Base-by-base conservation (phyloP, 1,140 invertebrate species). In the Condylostylus longicornis region DNA sequence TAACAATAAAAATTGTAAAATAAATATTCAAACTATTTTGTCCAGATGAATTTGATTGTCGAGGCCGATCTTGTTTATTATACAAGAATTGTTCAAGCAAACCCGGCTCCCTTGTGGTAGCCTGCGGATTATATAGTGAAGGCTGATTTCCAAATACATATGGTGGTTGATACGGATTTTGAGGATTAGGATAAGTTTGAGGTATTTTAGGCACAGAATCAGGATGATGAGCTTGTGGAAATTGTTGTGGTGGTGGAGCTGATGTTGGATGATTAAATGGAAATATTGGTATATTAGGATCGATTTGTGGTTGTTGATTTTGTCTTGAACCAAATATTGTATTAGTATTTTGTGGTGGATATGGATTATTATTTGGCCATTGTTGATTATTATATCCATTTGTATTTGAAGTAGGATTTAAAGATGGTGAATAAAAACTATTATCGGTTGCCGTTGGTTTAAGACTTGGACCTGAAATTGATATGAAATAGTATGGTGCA, bases 191-290 rank as follows among this genome's bases (percentile, higher is more conserved):
- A 43, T 51, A 48, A 18, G 12, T 20, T 37, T 54, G 55, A 17
- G 56, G 56, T 29, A 50, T 51, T 36, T 53, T 51, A n/a, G 57
- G 49, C 21, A 50, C 48, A 40, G 48, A 53, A 46, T 53, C 57
- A 51, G 54, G 53, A 56, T 56, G 54, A 31, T 56, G 54, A 36
- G 54, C 49, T 56, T 60, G 57, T 36, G 51, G 54, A 47, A 61
- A 58, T 43, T 59, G 54, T 48, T 58, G 53, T 49, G 58, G 54
- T 37, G 52, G 46, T 35, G 54, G 57, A 41, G 53, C 47, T 45
- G 42, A 40, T 43, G 57, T 60, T 22, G 56, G 53, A 37, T 54
- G 53, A 34, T 59, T 56, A 41, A 53, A 57, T 23, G 57, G 57
- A 35, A 60, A 60, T 25, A 60, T 59, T 37, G 56, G 56, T 43